Base-by-base conservation (phyloP, 2,113 vertebrate genomes). In the Orientallactaga bullata region DNA sequence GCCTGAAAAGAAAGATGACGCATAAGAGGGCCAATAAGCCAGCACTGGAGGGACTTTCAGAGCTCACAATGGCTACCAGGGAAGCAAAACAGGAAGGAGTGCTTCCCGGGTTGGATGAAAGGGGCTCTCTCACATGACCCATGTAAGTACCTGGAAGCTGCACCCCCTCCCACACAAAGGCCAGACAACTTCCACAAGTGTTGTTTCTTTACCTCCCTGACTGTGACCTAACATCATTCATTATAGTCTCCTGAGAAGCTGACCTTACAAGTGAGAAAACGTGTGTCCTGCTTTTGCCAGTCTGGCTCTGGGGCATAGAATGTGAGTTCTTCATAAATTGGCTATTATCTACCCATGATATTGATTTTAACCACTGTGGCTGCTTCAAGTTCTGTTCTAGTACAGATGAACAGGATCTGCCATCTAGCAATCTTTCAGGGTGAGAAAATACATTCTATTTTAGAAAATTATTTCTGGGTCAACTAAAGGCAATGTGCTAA, bases 41-140 rank as follows among this genome's bases (percentile, higher is more conserved):
- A 55, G 66, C 4, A 3, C 73, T 42, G 24, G 26, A 95, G 91
- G 77, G 88, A 83, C 93, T 92, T 95, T 91, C 93, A 96, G 82
- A 90, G 84, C 81, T 35, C 65, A 69, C 23, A 4, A 18, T 1
- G 72, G 42, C 90, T 89, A 66, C 88, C 42, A 55, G 76, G 88
- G 76, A 26, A 72, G 73, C 94, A 97, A 78, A 97, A 97, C 97
- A 97, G 97, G 97, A 97, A 97, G 66, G 35, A 63, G 18, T 1
- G 3, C 61, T 97, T 98, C 97, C 96, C 96, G 63, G 35, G 58
- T 13, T 35, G 78, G 60, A 91, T 85, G 84, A 94, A 73, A 91
- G 83, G 69, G 72, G 81, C 80, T 71, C 80, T 71, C 74, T 51
- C 47, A 93, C 87, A 89, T 60, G 69, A 12, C 47, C 87, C 88